These are phyloP conservation scores for Apistogramma diplotaenia DNA, from an alignment of 2,113 vertebrate genomes.

Conservation along the genomic window DNA sequence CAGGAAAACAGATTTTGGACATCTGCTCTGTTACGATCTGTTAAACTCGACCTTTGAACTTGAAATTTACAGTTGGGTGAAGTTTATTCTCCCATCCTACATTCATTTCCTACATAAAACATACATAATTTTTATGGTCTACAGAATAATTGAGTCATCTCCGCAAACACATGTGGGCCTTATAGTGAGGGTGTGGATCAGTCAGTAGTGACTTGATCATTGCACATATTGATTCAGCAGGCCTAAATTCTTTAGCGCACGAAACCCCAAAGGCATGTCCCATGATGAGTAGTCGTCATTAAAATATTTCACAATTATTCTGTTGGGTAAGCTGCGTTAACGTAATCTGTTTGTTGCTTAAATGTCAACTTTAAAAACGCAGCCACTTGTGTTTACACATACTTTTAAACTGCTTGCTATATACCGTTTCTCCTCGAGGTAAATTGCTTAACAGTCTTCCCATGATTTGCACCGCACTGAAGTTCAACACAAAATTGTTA, in stretches of 20 bases:
- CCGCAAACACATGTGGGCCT: neutral
- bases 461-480: neutral
- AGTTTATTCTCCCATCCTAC: neutral
- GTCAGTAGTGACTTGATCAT: conserved; percentile 14
- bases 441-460: neutral
- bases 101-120: neutral
- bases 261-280: neutral
- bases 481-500: neutral
- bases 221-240: conserved; percentile 15
- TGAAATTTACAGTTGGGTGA: neutral
- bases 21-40: conserved; percentile 24
- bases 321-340: neutral
- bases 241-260: neutral
- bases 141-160: neutral
- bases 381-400: neutral
- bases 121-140: neutral
- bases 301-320: neutral
- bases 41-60: conserved; percentile 38
- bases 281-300: neutral
- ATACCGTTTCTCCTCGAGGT: neutral
- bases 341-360: neutral
- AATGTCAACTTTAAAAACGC: neutral
- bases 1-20: conserved; percentile 6
- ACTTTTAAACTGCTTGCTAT: neutral
- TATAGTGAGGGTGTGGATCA: neutral